Conservation (phyloP, 1,140 invertebrate genomes). For the Aricia agestis region DNA sequence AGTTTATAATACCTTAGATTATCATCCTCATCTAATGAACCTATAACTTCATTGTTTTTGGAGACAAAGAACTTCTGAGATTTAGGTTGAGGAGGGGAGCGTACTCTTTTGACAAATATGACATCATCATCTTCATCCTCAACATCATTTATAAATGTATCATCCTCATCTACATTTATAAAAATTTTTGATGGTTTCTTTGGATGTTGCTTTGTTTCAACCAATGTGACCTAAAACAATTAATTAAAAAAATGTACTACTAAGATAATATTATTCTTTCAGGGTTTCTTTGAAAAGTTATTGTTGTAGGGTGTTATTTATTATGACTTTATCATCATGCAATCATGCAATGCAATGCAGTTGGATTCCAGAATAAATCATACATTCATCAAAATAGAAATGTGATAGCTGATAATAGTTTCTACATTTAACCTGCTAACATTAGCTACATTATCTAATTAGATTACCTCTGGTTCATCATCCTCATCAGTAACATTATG, state of each 20-base stretch:
- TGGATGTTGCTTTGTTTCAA: constrained; percentile 46
- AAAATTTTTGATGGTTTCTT: constrained; percentile 49
- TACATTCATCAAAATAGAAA: too few relatives aligned
- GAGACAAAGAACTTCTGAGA: constrained; percentile 49
- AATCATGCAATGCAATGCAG: too few relatives aligned
- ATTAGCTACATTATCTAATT: too few relatives aligned
- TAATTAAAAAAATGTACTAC: constrained; percentile 6
- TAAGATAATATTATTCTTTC: too few relatives aligned
- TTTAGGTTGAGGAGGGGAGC: constrained; percentile 37
- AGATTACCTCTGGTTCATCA: constrained; percentile 55
- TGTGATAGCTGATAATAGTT: too few relatives aligned
- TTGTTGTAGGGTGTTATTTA: too few relatives aligned
- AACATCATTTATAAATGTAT: constrained; percentile 26
- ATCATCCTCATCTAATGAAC: constrained; percentile 31
- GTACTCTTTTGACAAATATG: constrained; percentile 56
- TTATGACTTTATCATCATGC: too few relatives aligned
- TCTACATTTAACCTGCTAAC: too few relatives aligned
- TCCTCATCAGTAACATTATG: constrained; percentile 53
- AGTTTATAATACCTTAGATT: constrained; percentile 42
- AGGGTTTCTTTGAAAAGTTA: too few relatives aligned
- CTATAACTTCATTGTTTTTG: constrained; percentile 32
- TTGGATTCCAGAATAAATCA: too few relatives aligned
- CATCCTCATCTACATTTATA: constrained; percentile 53
- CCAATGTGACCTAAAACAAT: constrained; percentile 50
- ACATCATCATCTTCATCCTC: constrained; percentile 48